Conservation (phyloP, 2,888 invertebrate genomes). For the Chalcis sispes region DNA sequence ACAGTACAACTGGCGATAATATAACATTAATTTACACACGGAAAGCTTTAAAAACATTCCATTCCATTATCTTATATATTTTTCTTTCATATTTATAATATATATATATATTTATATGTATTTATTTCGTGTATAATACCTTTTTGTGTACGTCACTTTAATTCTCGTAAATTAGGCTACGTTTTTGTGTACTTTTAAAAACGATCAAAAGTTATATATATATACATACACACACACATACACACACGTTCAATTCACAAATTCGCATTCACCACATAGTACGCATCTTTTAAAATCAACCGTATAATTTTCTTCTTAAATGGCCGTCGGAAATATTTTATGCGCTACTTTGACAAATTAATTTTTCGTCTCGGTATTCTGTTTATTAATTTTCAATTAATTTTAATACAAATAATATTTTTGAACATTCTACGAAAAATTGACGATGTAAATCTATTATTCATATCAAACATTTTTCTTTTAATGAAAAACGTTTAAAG, state of each 20-base stretch:
- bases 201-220: conserved; percentile 43
- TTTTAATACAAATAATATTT: conserved; percentile 28
- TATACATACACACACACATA: conserved; percentile 17
- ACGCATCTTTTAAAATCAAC: conserved; percentile 37
- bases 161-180: conserved; percentile 51
- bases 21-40: conserved; percentile 60
- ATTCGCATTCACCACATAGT: conserved; percentile 38
- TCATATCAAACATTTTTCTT: conserved; percentile 34
- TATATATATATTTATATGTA: conserved; percentile 41
- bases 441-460: conserved; percentile 50
- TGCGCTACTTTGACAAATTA: conserved; percentile 36
- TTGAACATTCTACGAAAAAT: conserved; percentile 52
- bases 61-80: conserved; percentile 55
- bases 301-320: conserved; percentile 20
- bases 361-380: conserved; percentile 18
- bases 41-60: conserved; percentile 60
- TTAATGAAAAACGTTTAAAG: no score
- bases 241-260: conserved; percentile 22
- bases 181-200: conserved; percentile 47
- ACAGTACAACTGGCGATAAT: conserved; percentile 59
- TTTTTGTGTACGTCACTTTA: conserved; percentile 53
- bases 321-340: conserved; percentile 23
- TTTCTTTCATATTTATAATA: conserved; percentile 40
- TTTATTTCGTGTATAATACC: conserved; percentile 54
- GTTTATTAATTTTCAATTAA: conserved; percentile 27